phyloP scores from a whole-genome alignment of 2,113 vertebrate genomes.

The Naja naja region DNA sequence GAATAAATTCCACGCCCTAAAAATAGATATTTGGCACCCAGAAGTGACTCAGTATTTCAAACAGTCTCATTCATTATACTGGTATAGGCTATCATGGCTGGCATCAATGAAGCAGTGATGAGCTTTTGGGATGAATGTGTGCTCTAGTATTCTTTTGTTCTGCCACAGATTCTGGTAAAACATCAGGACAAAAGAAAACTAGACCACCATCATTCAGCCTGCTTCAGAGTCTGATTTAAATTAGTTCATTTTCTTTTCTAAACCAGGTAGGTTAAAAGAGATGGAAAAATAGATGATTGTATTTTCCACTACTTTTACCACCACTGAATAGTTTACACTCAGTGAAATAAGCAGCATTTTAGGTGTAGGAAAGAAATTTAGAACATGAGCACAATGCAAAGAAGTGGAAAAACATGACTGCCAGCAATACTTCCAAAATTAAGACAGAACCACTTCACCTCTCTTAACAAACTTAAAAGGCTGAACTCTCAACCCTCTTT shows the following conservation, averaged over 20 bases:
- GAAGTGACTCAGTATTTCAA: not conserved
- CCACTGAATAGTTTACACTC: not conserved
- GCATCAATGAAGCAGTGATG: not conserved
- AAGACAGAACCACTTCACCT: not conserved
- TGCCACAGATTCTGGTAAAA: not conserved
- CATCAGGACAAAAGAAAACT: not conserved
- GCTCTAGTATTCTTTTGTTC: not conserved
- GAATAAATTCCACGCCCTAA: conserved; percentile 95
- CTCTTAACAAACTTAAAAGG: not conserved
- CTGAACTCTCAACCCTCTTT: not conserved
- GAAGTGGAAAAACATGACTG: not conserved
- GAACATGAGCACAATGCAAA: not conserved
- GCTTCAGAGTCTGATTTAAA: not conserved
- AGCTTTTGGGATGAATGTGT: not conserved
- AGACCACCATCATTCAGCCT: not conserved
- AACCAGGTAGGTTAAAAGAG: not conserved
- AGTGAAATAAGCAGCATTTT: not conserved
- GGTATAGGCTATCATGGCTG: not conserved
- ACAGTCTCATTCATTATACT: not conserved
- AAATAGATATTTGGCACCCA: not conserved
- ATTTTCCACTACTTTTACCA: not conserved
- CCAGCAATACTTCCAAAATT: not conserved
- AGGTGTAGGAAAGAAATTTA: not conserved
- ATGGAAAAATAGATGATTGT: not conserved
- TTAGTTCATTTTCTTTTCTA: not conserved